Percentiles rank a stretch among this genome's conserved stretches.
Evolutionary conservation across 2,888 invertebrate genomes (phyloP).

Genomic region (Drosophila anomalata): DNA sequence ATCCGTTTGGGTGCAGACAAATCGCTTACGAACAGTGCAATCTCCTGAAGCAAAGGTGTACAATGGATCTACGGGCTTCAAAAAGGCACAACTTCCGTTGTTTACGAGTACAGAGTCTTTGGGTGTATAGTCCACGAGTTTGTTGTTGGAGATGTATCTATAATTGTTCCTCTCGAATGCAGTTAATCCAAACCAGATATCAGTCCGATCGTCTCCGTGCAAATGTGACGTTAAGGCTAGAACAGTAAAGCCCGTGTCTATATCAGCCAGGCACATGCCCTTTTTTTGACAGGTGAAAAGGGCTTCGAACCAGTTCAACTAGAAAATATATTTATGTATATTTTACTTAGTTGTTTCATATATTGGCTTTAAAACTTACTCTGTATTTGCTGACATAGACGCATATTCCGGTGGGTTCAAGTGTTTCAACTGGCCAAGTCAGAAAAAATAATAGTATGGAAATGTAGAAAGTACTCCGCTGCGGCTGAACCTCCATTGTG

Average conservation of each 20-base stretch:
- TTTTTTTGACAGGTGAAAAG: constrained; percentile 19
- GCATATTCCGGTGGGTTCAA: constrained; percentile 20
- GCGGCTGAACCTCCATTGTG: not conserved
- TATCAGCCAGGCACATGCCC: constrained; percentile 40
- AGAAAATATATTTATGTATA: constrained; percentile 9
- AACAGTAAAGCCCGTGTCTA: constrained; percentile 1
- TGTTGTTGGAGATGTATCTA: constrained; percentile 21
- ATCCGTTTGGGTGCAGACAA: constrained; percentile 21
- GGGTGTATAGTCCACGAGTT: constrained; percentile 1
- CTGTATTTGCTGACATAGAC: constrained; percentile 34
- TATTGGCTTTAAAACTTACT: constrained; percentile 13
- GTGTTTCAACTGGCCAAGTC: not conserved
- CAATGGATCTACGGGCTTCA: constrained; percentile 1
- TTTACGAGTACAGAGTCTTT: not conserved
- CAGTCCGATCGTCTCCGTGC: not conserved
- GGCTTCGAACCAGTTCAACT: constrained; percentile 39
- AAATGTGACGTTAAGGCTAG: not conserved
- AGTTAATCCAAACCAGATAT: constrained; percentile 48
- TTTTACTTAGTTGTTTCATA: not conserved
- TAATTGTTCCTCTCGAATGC: constrained; percentile 19
- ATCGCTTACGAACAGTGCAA: constrained; percentile 19
- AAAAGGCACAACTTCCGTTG: constrained; percentile 21
- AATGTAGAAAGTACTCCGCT: not conserved
- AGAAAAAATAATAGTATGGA: constrained; percentile 6
- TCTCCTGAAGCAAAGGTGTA: constrained; percentile 4